Evolutionary conservation across 2,113 vertebrate species (phyloP).

Genomic region (Osmerus eperlanus): DNA sequence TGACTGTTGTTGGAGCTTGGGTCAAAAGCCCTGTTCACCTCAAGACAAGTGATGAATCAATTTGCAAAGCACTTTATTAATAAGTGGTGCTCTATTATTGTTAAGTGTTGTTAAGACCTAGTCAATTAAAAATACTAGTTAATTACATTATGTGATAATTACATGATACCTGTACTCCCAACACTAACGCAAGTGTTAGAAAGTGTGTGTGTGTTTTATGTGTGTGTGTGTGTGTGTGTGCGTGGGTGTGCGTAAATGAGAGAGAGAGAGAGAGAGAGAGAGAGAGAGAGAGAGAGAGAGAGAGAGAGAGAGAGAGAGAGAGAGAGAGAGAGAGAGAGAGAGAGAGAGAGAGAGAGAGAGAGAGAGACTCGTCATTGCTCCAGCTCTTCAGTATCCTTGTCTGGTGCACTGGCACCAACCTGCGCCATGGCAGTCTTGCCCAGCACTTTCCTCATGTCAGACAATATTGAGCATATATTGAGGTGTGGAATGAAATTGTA

Average conservation of each 20-base stretch:
- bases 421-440: too few relatives aligned
- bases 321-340: neutral
- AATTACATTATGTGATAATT: neutral
- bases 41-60: neutral
- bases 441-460: too few relatives aligned
- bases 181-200: neutral
- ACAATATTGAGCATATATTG: too few relatives aligned
- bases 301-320: neutral
- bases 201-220: neutral
- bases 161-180: neutral
- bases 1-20: too few relatives aligned
- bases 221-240: neutral
- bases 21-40: too few relatives aligned
- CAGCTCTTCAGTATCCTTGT: too few relatives aligned
- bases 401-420: too few relatives aligned
- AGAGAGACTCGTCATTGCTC: neutral
- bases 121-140: neutral
- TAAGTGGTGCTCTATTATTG: neutral
- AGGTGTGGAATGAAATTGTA: too few relatives aligned
- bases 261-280: too few relatives aligned
- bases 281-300: neutral
- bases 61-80: constrained; percentile 5
- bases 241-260: neutral
- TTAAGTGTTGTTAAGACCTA: neutral
- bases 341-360: neutral